Conservation (phyloP, 2,113 vertebrate species). For the Struthidea cinerea region DNA sequence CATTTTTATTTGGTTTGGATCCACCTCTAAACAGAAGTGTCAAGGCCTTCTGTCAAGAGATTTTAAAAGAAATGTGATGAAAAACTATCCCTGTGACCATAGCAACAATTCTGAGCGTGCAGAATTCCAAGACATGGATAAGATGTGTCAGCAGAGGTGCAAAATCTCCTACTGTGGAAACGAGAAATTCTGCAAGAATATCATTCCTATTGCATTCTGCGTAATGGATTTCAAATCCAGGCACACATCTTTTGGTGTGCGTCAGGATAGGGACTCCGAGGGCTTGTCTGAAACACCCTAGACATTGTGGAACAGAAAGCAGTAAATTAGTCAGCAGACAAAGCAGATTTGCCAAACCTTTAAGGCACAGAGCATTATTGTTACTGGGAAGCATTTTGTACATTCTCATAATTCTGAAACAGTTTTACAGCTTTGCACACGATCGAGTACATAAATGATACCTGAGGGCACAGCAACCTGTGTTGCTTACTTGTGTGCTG, state of each 20-base stretch:
- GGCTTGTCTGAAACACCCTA: not conserved
- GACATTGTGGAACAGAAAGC: not conserved
- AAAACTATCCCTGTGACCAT: not conserved
- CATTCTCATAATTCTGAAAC: not conserved
- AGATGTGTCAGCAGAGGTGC: not conserved
- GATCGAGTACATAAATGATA: not conserved
- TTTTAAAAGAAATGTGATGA: not conserved
- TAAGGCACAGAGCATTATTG: not conserved
- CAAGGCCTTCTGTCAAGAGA: not conserved
- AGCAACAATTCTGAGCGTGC: not conserved
- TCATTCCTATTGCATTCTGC: not conserved
- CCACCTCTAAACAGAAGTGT: not conserved
- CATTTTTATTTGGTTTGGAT: not conserved
- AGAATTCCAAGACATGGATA: not conserved
- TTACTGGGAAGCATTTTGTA: not conserved
- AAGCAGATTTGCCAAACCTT: not conserved
- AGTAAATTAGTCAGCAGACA: not conserved
- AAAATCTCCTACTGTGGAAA: not conserved
- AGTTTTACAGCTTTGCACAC: not conserved
- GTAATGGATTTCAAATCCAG: not conserved
- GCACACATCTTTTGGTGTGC: not conserved
- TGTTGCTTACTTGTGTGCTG: not conserved
- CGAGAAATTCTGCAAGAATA: not conserved
- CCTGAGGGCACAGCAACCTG: not conserved
- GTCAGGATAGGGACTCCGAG: not conserved